Conservation (phyloP, 2,113 vertebrate genomes). For the Helogale parvula region DNA sequence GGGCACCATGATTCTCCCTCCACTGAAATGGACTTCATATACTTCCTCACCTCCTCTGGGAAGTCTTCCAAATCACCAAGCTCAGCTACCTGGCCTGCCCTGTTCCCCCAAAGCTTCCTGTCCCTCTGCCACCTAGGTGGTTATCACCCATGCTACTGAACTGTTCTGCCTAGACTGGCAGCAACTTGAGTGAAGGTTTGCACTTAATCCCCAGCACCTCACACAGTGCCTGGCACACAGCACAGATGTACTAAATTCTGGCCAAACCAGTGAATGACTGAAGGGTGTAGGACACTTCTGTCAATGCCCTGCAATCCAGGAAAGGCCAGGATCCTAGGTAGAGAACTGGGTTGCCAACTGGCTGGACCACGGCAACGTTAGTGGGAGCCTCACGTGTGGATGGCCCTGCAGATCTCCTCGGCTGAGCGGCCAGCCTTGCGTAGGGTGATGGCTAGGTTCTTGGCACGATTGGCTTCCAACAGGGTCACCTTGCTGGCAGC, state of each 20-base stretch:
- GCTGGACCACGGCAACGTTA: not conserved
- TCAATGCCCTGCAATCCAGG: not conserved
- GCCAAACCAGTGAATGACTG: not conserved
- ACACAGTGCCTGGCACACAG: not conserved
- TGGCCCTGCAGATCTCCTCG: slow-evolving; percentile 97
- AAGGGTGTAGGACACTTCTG: not conserved
- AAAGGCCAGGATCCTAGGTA: not conserved
- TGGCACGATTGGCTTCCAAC: slow-evolving; percentile 96
- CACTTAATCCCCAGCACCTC: not conserved
- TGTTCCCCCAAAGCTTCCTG: not conserved
- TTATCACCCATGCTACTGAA: not conserved
- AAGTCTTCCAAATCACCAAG: not conserved
- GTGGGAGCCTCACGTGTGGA: slow-evolving; percentile 89
- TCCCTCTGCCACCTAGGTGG: not conserved
- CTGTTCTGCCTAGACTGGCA: not conserved
- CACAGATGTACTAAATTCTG: not conserved
- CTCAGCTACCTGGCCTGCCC: not conserved
- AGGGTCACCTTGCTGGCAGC: slow-evolving; percentile 92
- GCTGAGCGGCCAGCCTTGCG: slow-evolving; percentile 93
- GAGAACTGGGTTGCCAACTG: not conserved
- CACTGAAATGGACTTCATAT: not conserved
- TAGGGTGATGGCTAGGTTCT: slow-evolving; percentile 97
- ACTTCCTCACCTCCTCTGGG: not conserved
- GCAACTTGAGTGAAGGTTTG: not conserved
- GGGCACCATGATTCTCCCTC: not conserved